A percentile compares a stretch with the other conserved stretches of the same genome.
These are phyloP conservation scores for Macquaria australasica DNA, from an alignment of 2,113 vertebrate species.

Conservation along the genomic window DNA sequence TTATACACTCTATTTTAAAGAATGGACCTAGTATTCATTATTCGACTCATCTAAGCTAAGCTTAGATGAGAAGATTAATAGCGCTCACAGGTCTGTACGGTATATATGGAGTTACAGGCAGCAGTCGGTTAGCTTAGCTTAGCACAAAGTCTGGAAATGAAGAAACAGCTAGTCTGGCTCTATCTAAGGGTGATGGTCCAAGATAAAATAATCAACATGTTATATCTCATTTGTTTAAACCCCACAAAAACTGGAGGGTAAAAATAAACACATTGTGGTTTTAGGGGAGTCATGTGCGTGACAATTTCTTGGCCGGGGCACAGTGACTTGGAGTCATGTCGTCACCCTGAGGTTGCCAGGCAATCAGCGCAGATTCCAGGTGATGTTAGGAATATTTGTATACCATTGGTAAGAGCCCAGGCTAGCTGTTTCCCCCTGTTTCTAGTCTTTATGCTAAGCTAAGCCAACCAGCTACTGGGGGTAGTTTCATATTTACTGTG, in stretches of 20 bases:
- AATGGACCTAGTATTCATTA: neutral
- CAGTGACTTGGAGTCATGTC: neutral
- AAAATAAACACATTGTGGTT: neutral
- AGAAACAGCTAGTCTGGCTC: neutral
- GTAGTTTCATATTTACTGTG: conserved; percentile 1
- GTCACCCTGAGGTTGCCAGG: neutral
- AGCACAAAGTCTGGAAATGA: neutral
- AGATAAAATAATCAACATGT: neutral
- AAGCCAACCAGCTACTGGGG: neutral
- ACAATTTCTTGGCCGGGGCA: neutral
- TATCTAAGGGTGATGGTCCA: neutral
- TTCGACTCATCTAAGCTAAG: neutral
- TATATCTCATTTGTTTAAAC: neutral
- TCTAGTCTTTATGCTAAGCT: neutral
- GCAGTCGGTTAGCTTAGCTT: neutral
- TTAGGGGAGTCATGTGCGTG: neutral
- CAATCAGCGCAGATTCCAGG: neutral
- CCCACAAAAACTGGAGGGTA: neutral
- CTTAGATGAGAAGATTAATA: neutral
- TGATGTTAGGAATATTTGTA: neutral
- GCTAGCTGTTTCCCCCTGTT: neutral
- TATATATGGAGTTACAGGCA: neutral
- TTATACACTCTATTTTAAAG: neutral
- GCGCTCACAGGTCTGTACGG: neutral
- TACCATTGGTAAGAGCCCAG: neutral